Evolutionary conservation across 2,888 invertebrate genomes (phyloP).

Genomic region (Drosophila mettleri): DNA sequence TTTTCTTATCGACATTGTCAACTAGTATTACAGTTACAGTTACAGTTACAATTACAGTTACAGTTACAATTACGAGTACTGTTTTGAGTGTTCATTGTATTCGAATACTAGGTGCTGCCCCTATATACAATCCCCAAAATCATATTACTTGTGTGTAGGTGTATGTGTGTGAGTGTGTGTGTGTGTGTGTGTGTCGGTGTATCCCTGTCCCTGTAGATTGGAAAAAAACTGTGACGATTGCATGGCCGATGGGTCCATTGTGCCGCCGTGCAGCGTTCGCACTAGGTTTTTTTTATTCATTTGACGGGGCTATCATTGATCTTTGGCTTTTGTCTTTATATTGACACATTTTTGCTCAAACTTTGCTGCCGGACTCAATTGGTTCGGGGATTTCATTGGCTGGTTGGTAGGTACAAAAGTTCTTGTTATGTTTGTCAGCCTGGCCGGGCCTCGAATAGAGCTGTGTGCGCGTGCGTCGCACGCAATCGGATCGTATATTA

Average conservation of each 20-base stretch:
- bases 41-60: conserved; percentile 33
- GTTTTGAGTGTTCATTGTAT: conserved; percentile 13
- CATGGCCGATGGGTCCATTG: conserved; percentile 80
- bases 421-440: conserved; percentile 15
- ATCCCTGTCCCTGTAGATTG: not conserved
- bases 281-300: conserved; percentile 79
- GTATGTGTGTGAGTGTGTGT: conserved; percentile 11
- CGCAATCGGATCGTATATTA: conserved; percentile 21
- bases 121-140: conserved; percentile 22
- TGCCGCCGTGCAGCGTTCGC: conserved; percentile 71
- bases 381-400: conserved; percentile 61
- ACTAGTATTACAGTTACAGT: conserved; percentile 28
- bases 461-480: conserved; percentile 6
- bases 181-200: conserved; percentile 6
- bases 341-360: conserved; percentile 85
- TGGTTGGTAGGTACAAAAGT: conserved; percentile 48
- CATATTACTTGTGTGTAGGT: conserved; percentile 1
- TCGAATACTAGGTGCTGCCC: conserved; percentile 33
- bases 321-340: conserved; percentile 82
- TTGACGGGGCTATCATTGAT: conserved; percentile 41
- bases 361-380: conserved; percentile 85
- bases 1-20: conserved; percentile 30
- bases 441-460: conserved; percentile 13
- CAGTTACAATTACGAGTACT: conserved; percentile 15
- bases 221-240: conserved; percentile 42